A percentile compares a stretch with the other conserved stretches of the same genome.
Evolutionary conservation across 2,888 invertebrate species (phyloP).

Genomic region (Tineola bisselliella): DNA sequence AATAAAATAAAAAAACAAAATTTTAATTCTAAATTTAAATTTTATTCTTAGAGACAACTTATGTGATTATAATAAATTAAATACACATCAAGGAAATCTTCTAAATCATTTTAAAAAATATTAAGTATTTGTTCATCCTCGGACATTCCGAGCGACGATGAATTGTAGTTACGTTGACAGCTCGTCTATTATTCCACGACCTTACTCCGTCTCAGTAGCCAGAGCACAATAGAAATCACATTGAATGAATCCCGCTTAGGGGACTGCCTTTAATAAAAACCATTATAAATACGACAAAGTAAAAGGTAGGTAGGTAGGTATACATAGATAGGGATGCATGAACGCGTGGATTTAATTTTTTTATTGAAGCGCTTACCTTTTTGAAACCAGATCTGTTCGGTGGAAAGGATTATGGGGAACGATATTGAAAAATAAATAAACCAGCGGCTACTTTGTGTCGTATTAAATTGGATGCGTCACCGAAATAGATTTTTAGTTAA

Average conservation of each 20-base stretch:
- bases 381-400: slow-evolving; percentile 7
- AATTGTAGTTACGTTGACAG: slow-evolving; percentile 3
- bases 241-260: slow-evolving; percentile 37
- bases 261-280: slow-evolving; percentile 1
- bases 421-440: background rate
- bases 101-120: background rate
- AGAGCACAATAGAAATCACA: slow-evolving; percentile 40
- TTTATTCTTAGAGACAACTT: too few relatives aligned
- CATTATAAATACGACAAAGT: slow-evolving; percentile 12
- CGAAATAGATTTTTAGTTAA: background rate
- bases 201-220: slow-evolving; percentile 3
- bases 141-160: background rate
- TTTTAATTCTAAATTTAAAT: too few relatives aligned
- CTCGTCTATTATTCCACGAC: slow-evolving; percentile 8
- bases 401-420: background rate
- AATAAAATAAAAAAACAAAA: too few relatives aligned
- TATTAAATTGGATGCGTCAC: background rate
- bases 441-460: background rate
- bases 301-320: background rate
- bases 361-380: background rate
- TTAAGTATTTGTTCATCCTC: background rate
- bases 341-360: slow-evolving; percentile 9
- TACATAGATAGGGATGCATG: background rate
- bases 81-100: background rate
- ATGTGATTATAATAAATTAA: too few relatives aligned